These are phyloP conservation scores for Trissonchulus sp. DNA, from an alignment of 2,888 invertebrate species.

Conservation along the genomic window DNA sequence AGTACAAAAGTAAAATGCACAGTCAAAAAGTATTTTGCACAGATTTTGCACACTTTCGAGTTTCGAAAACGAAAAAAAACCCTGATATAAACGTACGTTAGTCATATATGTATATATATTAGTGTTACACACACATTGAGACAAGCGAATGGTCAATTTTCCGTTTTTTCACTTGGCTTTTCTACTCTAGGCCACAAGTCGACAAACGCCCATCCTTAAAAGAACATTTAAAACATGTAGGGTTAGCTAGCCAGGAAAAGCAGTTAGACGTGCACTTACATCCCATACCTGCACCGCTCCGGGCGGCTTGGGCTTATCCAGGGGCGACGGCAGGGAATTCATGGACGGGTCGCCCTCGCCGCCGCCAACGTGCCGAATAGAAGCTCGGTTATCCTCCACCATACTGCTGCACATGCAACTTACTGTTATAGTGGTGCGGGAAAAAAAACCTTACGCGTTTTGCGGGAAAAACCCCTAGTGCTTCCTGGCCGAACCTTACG, in stretches of 20 bases:
- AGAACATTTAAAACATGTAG: not conserved
- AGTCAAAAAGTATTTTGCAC: no score
- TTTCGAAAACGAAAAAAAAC: no score
- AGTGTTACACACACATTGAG: not conserved
- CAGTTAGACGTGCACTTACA: not conserved
- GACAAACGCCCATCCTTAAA: no score
- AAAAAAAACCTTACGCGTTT: no score
- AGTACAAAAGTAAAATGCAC: no score
- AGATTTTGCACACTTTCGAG: no score
- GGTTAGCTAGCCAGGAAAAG: not conserved
- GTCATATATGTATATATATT: no score
- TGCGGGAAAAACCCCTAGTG: no score
- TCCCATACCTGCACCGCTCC: constrained; percentile 1
- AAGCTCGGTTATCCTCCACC: not conserved
- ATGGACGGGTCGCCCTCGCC: not conserved
- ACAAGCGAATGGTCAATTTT: not conserved
- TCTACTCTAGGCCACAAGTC: not conserved
- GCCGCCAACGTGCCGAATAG: not conserved
- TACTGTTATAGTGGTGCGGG: no score
- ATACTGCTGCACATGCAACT: no score
- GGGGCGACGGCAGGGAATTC: not conserved
- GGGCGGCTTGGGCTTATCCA: not conserved
- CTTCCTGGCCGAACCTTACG: no score
- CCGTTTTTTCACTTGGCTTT: not conserved
- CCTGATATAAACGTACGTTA: no score